Conservation (phyloP, 2,113 vertebrate species). For the Oreotrochilus melanogaster region DNA sequence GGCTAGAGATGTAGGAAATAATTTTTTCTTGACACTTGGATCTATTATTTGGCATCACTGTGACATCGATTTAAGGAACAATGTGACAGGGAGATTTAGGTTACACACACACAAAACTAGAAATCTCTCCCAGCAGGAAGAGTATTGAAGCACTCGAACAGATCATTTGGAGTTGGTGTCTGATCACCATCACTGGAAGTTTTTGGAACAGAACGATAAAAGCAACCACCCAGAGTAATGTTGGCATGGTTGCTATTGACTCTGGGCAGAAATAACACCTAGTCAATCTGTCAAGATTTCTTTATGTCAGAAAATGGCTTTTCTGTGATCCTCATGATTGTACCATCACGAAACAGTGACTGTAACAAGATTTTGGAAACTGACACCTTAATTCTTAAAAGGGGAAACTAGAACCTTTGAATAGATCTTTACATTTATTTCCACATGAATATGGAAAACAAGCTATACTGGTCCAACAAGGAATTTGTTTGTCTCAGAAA, state of each 20-base stretch:
- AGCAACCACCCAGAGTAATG: background rate
- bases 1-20: background rate
- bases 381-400: background rate
- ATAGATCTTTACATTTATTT: background rate
- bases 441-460: background rate
- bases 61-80: background rate
- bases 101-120: background rate
- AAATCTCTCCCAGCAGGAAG: background rate
- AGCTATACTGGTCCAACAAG: background rate
- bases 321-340: background rate
- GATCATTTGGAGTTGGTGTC: background rate
- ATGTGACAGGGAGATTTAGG: background rate
- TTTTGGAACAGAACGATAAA: background rate
- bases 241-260: background rate
- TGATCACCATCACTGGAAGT: background rate
- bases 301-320: background rate
- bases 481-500: background rate
- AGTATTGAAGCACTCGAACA: background rate
- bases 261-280: conserved; percentile 22
- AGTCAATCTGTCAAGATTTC: background rate
- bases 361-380: background rate
- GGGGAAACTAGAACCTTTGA: background rate
- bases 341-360: background rate
- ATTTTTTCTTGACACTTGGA: background rate
- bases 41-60: background rate